Conservation (phyloP, 2,113 vertebrate genomes). For the Corythornis madagascariensis region DNA sequence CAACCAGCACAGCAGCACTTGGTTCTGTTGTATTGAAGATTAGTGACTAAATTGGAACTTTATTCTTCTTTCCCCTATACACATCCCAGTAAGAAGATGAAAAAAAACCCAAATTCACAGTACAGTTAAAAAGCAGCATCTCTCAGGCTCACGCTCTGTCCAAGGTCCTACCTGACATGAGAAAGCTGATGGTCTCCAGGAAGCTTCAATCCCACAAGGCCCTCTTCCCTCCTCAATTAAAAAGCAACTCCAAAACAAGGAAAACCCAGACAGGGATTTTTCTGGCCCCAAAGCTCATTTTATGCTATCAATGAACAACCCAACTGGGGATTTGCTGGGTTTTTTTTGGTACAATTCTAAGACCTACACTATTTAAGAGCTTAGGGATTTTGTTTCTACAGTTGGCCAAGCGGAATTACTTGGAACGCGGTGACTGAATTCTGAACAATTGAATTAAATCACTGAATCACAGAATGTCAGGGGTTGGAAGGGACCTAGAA, state of each 20-base stretch:
- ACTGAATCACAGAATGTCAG: too few relatives aligned
- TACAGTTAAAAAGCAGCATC: too few relatives aligned
- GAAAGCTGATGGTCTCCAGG: fast-evolving
- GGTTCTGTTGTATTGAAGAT: neutral
- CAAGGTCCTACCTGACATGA: fast-evolving
- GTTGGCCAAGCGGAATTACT: neutral
- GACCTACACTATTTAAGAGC: neutral
- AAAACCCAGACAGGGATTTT: fast-evolving
- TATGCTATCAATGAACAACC: neutral
- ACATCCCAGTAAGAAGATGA: neutral
- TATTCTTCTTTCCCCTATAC: neutral
- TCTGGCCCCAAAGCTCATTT: neutral
- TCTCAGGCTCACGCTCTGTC: neutral
- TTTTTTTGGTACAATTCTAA: neutral
- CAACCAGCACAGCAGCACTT: neutral
- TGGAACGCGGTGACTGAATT: fast-evolving
- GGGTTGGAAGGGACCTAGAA: too few relatives aligned
- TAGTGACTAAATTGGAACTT: neutral
- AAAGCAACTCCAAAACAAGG: neutral
- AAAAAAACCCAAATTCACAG: neutral
- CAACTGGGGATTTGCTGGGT: neutral
- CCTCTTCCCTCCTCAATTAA: neutral
- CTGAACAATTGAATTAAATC: neutral
- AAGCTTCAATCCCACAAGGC: too few relatives aligned
- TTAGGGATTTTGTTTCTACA: neutral